These are phyloP conservation scores for Littorina saxatilis DNA, from an alignment of 1,140 invertebrate genomes.

Conservation along the genomic window DNA sequence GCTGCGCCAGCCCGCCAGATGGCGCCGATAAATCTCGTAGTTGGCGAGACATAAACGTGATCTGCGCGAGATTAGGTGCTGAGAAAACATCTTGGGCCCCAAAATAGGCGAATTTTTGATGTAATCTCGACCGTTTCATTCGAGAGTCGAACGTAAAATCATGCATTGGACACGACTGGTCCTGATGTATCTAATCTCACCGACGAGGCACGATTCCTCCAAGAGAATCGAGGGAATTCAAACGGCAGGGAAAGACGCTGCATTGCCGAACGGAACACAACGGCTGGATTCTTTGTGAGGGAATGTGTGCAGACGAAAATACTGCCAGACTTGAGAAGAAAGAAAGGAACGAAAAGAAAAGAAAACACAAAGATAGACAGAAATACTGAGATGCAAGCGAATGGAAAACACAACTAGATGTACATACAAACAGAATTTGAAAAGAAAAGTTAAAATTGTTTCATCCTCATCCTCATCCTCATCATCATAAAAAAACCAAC, in stretches of 20 bases:
- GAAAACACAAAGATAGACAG: too few relatives aligned
- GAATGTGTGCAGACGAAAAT: neutral
- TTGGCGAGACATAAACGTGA: conserved; percentile 27
- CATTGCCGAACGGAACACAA: neutral
- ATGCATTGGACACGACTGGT: neutral
- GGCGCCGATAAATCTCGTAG: conserved; percentile 26
- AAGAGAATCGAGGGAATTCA: neutral
- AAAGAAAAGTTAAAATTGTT: too few relatives aligned
- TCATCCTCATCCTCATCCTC: too few relatives aligned
- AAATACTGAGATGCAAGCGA: too few relatives aligned
- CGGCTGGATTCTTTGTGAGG: neutral
- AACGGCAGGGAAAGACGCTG: neutral
- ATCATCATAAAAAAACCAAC: too few relatives aligned
- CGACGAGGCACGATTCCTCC: conserved; percentile 6
- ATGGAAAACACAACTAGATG: too few relatives aligned
- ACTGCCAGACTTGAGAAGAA: too few relatives aligned
- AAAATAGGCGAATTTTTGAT: conserved; percentile 20
- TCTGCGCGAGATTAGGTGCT: conserved; percentile 4
- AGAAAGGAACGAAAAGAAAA: too few relatives aligned
- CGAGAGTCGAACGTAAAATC: conserved; percentile 6
- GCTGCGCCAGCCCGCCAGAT: conserved; percentile 18
- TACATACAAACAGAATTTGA: too few relatives aligned
- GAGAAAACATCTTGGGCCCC: conserved; percentile 24
- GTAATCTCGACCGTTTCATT: conserved; percentile 4
- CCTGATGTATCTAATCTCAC: conserved; percentile 12